A percentile compares a stretch with the other conserved stretches of the same genome.
phyloP scores from a whole-genome alignment of 2,113 vertebrate genomes.

The Sakesphorus luctuosus region DNA sequence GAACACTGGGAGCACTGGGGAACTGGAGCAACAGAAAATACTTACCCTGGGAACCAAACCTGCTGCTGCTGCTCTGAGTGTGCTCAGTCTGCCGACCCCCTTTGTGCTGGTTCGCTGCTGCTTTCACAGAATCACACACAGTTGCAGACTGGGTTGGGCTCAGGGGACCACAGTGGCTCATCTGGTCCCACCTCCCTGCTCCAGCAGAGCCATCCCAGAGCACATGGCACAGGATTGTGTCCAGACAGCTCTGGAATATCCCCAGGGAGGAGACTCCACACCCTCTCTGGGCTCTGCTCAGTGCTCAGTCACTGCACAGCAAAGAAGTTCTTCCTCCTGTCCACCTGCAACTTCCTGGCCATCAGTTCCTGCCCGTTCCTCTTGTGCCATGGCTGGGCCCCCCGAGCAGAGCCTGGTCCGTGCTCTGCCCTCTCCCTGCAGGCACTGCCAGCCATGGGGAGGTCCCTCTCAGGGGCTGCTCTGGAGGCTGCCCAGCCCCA shows the following conservation, averaged over 20 bases:
- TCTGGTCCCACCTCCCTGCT: neutral
- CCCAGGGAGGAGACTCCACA: neutral
- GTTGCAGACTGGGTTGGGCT: rapidly evolving
- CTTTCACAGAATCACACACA: neutral
- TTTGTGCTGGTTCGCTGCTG: neutral
- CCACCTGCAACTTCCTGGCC: neutral
- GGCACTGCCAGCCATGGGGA: neutral
- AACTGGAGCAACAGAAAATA: neutral
- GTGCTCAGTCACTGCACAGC: neutral
- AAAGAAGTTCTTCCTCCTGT: neutral
- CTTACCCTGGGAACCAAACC: neutral
- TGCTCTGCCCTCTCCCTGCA: neutral
- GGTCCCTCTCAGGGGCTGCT: neutral
- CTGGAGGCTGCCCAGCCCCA: neutral
- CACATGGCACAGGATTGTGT: neutral
- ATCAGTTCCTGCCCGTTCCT: neutral
- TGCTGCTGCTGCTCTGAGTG: neutral
- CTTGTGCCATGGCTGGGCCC: neutral
- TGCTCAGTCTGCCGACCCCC: neutral
- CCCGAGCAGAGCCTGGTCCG: neutral
- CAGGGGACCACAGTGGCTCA: neutral
- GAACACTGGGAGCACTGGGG: neutral
- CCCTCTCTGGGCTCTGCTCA: neutral
- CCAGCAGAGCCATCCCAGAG: neutral
- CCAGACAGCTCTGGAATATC: neutral